Evolutionary conservation across 2,888 invertebrate species (phyloP), one percentile per base, ranked within the genome.

Genomic region (Eilema sororculum): DNA sequence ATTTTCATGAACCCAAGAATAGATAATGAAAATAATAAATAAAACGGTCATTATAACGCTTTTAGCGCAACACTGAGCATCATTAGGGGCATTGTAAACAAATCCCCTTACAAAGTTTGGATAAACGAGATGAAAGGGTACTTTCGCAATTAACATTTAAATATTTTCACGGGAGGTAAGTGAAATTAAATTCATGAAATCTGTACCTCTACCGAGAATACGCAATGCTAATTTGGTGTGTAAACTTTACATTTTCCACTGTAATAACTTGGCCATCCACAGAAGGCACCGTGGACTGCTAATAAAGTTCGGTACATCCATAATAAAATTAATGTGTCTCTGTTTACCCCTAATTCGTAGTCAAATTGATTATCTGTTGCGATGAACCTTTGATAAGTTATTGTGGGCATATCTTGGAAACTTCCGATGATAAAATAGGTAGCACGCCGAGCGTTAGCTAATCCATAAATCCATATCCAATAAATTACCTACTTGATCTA

Each of bases 11-110:
- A 56, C 57, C 52, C 30, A 65, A 65, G 22, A 69, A 75, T 71
- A 80, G 77, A 83, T 84, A 78, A 80, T 82, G 75, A 74, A 79
- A 83, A 87, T 84, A 82, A 80, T 76, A 82, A 86, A 87, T 88
- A 84, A 86, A 86, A 82, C 81, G 85, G 83, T 86, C 81, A 88
- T 88, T 86, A 86, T 83, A 86, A 87, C 86, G 85, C 84, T 87
- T 88, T 88, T 86, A 90, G 85, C 85, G 79, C 78, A 73, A 83
- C 79, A 79, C 78, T 78, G 77, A 84, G 85, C 81, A 86, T 88
- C 90, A 89, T 90, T 90, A 89, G 84, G 83, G 83, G 83, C 86
- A 89, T 85, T 88, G 88, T 87, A 89, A 89, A 89, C 89, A 90
- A 89, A 90, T 88, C 84, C 86, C 73, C 80, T 83, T 81, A 83